These are phyloP conservation scores for Henricia sp. DNA, from an alignment of 53 echinoderm and acorn worm genomes.

Conservation along the genomic window DNA sequence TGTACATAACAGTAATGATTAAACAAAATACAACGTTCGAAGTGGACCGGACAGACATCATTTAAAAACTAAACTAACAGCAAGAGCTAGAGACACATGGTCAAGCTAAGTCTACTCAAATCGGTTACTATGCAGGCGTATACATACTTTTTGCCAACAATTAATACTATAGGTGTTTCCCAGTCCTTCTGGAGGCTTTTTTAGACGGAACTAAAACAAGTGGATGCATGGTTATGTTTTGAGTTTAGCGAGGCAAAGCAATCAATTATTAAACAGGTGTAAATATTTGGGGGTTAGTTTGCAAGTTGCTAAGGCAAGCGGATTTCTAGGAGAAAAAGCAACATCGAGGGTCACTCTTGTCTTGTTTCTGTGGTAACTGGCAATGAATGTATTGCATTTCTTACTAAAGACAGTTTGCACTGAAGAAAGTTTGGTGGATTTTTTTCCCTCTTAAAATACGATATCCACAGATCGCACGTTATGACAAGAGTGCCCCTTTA, in stretches of 20 bases:
- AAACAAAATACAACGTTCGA: no score
- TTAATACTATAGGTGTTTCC: constrained; percentile 26
- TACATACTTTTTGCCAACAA: constrained; percentile 46
- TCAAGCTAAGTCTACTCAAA: not conserved
- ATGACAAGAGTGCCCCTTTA: constrained; percentile 52
- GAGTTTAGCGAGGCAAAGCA: not conserved
- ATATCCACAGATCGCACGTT: no score
- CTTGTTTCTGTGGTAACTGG: no score
- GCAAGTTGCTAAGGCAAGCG: not conserved
- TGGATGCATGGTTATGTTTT: not conserved
- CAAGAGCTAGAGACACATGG: not conserved
- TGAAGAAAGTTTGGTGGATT: no score
- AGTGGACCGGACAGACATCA: no score
- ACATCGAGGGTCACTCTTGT: no score
- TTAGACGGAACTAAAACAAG: constrained; percentile 28
- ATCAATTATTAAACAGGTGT: no score
- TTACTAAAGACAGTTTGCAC: no score
- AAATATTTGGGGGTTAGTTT: no score
- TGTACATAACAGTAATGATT: no score
- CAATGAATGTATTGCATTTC: no score
- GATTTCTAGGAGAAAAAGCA: not conserved
- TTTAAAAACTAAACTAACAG: not conserved
- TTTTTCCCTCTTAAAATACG: no score
- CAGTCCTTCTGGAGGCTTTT: constrained; percentile 28
- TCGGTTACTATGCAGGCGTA: not conserved